These are phyloP conservation scores for Argyresthia goedartella DNA, from an alignment of 2,888 invertebrate genomes.

Conservation along the genomic window DNA sequence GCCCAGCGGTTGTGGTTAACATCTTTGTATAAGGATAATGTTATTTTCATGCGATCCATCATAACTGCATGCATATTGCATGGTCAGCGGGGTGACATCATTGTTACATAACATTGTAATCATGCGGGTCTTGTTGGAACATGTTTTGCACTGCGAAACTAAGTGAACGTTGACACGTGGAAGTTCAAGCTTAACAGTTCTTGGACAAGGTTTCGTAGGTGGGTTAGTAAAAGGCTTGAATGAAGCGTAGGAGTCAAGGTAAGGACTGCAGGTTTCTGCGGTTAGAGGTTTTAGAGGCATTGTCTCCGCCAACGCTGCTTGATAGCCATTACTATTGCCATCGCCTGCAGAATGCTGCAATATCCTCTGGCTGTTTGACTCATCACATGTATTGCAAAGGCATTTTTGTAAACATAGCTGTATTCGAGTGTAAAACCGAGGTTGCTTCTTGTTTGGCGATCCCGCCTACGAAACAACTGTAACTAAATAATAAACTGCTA, in stretches of 20 bases:
- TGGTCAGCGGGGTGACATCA: too few relatives aligned
- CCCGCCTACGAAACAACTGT: conserved; percentile 22
- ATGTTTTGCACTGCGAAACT: too few relatives aligned
- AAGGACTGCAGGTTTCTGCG: conserved; percentile 59
- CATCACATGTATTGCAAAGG: conserved; percentile 19
- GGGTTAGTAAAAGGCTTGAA: conserved; percentile 46
- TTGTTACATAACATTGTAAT: too few relatives aligned
- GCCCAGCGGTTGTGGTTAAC: too few relatives aligned
- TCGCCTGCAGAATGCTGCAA: conserved; percentile 15
- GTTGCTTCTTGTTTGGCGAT: conserved; percentile 23
- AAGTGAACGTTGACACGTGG: conserved; percentile 1
- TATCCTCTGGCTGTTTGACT: conserved; percentile 19
- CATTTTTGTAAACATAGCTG: conserved; percentile 21
- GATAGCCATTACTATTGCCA: conserved; percentile 13
- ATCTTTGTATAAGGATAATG: too few relatives aligned
- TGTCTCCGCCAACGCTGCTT: conserved; percentile 64
- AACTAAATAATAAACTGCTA: background rate
- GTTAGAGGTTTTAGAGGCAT: conserved; percentile 44
- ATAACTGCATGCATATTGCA: too few relatives aligned
- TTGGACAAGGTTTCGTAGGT: conserved; percentile 34
- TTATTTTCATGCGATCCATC: too few relatives aligned
- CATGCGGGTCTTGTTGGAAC: too few relatives aligned
- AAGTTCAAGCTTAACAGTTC: conserved; percentile 15
- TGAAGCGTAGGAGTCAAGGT: conserved; percentile 66
- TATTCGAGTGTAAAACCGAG: conserved; percentile 20